These are phyloP conservation scores for Mionectes macconnelli DNA, from an alignment of 2,113 vertebrate genomes.

Conservation along the genomic window DNA sequence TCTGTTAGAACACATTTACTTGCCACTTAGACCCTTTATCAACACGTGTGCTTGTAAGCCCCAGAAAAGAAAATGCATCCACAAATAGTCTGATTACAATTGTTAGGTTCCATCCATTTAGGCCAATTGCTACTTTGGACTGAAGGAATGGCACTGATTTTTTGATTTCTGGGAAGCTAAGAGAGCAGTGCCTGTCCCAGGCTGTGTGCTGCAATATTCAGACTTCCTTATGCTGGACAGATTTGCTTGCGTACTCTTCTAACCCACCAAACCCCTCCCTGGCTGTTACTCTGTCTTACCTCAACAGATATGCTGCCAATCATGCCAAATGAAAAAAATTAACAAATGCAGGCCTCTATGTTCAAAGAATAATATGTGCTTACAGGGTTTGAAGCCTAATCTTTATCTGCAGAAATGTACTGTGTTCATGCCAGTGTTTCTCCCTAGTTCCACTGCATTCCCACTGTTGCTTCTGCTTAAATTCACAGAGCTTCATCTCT, in stretches of 20 bases:
- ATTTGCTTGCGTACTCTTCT: conserved; percentile 31
- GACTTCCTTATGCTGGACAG: background rate
- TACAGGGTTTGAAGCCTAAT: background rate
- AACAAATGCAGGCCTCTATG: background rate
- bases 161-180: background rate
- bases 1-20: background rate
- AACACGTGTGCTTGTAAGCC: background rate
- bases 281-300: background rate
- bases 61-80: background rate
- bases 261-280: background rate
- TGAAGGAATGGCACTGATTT: background rate
- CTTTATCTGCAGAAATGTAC: background rate
- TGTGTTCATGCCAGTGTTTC: background rate
- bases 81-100: background rate
- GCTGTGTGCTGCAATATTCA: background rate
- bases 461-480: background rate
- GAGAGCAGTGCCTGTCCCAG: background rate
- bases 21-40: background rate
- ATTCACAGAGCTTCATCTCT: background rate
- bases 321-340: background rate
- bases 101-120: background rate
- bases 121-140: background rate
- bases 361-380: background rate
- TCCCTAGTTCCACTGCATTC: background rate
- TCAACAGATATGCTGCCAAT: conserved; percentile 1